Evolutionary conservation across 1,140 invertebrate species (phyloP), one percentile per base, ranked within the genome.

Genomic region (Tetraneura akinire): DNA sequence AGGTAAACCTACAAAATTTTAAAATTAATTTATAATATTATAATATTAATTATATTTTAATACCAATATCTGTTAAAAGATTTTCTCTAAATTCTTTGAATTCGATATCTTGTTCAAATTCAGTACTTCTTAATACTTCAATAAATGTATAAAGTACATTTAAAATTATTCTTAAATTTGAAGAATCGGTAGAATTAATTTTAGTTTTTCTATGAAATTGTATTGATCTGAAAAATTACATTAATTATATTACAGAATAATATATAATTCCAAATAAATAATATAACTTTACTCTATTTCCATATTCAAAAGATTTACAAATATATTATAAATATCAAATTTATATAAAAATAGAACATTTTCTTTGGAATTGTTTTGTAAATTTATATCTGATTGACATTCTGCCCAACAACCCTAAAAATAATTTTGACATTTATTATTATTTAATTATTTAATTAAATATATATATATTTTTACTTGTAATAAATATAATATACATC

Each of bases 71-170:
- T 82, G 91, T 89, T 84, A 89, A 91, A 85, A 97, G 96, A 49
- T 89, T 88, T 85, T 92, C 89, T 68, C 92, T 89, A 80, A 92
- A 87, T 81, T 91, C 86, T 84, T 89, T 88, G 84, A 92, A 92
- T 86, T 94, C 91, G 83, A 91, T 88, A 26, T 87, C 80, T 89
- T 89, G 81, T 88, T 87, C 80, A 87, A 88, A 76, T 88, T 88
- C 55, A 11, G 74, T 62, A 0, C 60, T 47, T 82, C 96, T 89
- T 87, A 94, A 92, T 1, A 96, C 92, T 88, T 98, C 96, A 32
- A 96, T 93, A 83, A 98, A 95, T 62, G 94, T 95, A 85, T 98
- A 98, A 26, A 99, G 87, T 80, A 98, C 92, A 83, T 93, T 97
- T 18, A 98, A 87, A 82, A 98, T 95, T 11, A 97, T 90, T 83